Evolutionary conservation across 92 coral and sea anemone species (phyloP).

Genomic region (Epizoanthus illoricatus): DNA sequence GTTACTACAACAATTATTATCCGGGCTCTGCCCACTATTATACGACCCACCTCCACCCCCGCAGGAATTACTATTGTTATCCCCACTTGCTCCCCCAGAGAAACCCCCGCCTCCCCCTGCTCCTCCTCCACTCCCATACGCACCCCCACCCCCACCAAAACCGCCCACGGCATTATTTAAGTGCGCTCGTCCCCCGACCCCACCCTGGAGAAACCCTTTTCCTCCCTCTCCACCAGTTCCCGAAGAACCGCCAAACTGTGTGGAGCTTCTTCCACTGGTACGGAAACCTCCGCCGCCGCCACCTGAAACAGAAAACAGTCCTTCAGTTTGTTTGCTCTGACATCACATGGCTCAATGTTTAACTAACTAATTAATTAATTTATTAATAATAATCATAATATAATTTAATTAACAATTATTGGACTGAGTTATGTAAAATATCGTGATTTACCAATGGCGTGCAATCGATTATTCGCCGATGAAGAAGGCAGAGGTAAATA

Average conservation of each 20-base stretch:
- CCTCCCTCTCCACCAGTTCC: slow-evolving; percentile 53
- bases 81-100: slow-evolving; percentile 61
- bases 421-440: too few relatives aligned
- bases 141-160: slow-evolving; percentile 57
- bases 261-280: slow-evolving; percentile 44
- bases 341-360: too few relatives aligned
- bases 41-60: slow-evolving; percentile 59
- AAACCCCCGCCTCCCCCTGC: slow-evolving; percentile 55
- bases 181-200: slow-evolving; percentile 22
- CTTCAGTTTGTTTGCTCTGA: too few relatives aligned
- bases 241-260: slow-evolving; percentile 37
- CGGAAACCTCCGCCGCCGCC: slow-evolving; percentile 51
- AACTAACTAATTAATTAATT: too few relatives aligned
- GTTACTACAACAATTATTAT: slow-evolving; percentile 29
- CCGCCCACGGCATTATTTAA: slow-evolving; percentile 36
- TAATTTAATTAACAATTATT: too few relatives aligned
- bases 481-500: too few relatives aligned
- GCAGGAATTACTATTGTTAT: slow-evolving; percentile 29
- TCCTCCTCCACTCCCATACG: slow-evolving; percentile 47
- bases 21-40: slow-evolving; percentile 21
- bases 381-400: too few relatives aligned
- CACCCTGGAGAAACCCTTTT: slow-evolving; percentile 44
- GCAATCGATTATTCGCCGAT: too few relatives aligned
- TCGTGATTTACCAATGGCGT: too few relatives aligned
- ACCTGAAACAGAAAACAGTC: slow-evolving; percentile 1